These are phyloP conservation scores for Branchinecta sandiegonensis DNA, from an alignment of 2,888 invertebrate genomes.

Conservation along the genomic window DNA sequence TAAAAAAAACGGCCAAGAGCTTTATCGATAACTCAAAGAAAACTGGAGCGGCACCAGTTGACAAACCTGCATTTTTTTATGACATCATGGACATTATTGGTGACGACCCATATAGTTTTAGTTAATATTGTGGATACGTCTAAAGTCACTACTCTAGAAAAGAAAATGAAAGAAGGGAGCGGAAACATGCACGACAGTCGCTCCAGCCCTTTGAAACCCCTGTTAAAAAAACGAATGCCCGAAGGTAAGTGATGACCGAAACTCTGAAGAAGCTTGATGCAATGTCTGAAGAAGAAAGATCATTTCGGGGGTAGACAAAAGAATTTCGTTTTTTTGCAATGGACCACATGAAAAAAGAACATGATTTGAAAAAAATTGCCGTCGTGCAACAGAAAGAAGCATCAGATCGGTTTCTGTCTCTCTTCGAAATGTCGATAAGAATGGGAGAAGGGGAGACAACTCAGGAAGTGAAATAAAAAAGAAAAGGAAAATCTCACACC, in stretches of 20 bases:
- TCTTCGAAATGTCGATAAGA: not conserved
- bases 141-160: no score
- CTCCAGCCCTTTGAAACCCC: not conserved
- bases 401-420: not conserved
- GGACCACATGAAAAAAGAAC: not conserved
- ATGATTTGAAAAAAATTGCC: not conserved
- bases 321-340: not conserved
- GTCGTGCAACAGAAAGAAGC: not conserved
- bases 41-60: no score
- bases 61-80: no score
- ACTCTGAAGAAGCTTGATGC: not conserved
- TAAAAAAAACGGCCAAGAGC: no score
- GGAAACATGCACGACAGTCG: not conserved
- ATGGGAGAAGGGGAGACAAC: not conserved
- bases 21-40: no score
- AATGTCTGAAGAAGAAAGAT: not conserved
- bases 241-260: not conserved
- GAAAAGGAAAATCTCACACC: no score
- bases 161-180: no score
- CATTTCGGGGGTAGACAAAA: no score
- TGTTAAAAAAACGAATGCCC: not conserved
- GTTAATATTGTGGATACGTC: no score
- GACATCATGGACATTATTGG: no score
- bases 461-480: not conserved
- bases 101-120: no score